Evolutionary conservation across 2,113 vertebrate genomes (phyloP).

Genomic region (Turdus rufiventris): DNA sequence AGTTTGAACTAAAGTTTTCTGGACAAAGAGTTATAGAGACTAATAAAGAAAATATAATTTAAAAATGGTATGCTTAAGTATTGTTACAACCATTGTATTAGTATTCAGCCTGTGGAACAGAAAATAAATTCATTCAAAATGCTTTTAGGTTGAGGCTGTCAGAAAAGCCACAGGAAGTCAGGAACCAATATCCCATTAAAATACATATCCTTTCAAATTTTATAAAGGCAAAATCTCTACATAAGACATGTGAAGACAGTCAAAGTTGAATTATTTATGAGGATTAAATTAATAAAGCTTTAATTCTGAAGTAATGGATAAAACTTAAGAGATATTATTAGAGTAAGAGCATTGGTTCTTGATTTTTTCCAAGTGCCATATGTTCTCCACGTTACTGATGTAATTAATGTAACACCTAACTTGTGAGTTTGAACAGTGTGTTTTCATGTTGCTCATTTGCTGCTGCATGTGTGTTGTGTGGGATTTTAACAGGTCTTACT

Average conservation of each 20-base stretch:
- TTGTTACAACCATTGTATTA: neutral
- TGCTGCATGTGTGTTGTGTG: neutral
- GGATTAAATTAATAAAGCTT: neutral
- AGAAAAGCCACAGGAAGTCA: neutral
- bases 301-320: neutral
- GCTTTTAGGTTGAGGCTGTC: neutral
- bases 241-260: neutral
- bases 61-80: neutral
- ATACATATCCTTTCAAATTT: neutral
- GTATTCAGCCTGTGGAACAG: neutral
- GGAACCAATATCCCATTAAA: neutral
- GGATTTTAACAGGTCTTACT: neutral
- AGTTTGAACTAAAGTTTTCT: neutral
- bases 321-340: neutral
- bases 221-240: neutral
- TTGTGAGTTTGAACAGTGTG: neutral
- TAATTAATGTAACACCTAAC: neutral
- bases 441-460: neutral
- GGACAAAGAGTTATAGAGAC: neutral
- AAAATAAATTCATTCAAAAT: neutral
- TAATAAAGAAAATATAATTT: neutral
- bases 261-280: neutral
- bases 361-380: neutral
- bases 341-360: neutral
- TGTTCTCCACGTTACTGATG: neutral